These are phyloP conservation scores for Podarcis siculus DNA, from an alignment of 2,797 vertebrate genomes.

Conservation along the genomic window DNA sequence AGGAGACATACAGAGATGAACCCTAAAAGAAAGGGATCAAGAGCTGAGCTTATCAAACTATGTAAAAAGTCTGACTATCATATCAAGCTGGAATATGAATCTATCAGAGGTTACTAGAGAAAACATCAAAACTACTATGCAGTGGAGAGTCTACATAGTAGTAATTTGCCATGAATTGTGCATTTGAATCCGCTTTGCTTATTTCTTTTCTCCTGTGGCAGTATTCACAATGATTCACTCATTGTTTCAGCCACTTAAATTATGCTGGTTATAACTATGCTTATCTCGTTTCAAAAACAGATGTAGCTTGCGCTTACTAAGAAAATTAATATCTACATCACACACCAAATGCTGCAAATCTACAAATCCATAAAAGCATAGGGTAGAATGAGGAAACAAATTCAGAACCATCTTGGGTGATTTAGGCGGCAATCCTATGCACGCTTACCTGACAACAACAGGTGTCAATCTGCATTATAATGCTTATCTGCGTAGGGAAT, in stretches of 20 bases:
- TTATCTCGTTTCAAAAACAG: background rate
- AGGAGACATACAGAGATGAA: background rate
- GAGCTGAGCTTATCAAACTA: background rate
- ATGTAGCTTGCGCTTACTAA: background rate
- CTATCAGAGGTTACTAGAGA: too few species aligned
- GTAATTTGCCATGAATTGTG: too few species aligned
- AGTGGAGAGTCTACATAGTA: too few species aligned
- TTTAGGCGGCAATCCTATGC: background rate
- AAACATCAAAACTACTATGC: too few species aligned
- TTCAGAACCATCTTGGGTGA: background rate
- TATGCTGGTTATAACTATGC: background rate
- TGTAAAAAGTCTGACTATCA: background rate
- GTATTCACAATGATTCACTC: background rate
- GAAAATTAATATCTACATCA: background rate
- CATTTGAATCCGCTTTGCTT: background rate
- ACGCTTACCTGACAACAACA: background rate
- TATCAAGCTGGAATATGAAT: too few species aligned
- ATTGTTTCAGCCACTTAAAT: background rate
- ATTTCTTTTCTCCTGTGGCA: background rate
- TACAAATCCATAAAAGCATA: background rate
- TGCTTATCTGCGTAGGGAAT: background rate
- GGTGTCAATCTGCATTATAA: background rate
- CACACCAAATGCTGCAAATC: background rate
- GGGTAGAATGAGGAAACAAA: background rate
- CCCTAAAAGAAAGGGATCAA: background rate